Percentiles rank a stretch among this genome's conserved stretches.
phyloP scores from a whole-genome alignment of 2,113 vertebrate genomes.

The Cettia cetti region DNA sequence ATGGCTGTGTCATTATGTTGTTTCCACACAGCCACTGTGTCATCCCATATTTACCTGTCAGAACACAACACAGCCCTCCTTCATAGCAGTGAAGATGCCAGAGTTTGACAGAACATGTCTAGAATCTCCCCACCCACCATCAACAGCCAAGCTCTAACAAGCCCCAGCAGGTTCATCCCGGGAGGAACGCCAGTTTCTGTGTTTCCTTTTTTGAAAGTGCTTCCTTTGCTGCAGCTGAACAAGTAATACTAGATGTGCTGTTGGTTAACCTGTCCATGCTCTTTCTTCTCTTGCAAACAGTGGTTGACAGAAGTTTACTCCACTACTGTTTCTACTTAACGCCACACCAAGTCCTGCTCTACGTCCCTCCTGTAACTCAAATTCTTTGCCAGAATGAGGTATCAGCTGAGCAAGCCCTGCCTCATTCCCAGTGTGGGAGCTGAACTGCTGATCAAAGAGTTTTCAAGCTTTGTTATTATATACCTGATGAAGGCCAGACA shows the following conservation, averaged over 20 bases:
- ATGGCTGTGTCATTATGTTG: neutral
- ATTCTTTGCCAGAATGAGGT: neutral
- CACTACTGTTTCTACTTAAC: neutral
- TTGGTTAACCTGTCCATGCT: slow-evolving; percentile 46
- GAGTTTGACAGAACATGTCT: neutral
- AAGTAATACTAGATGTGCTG: slow-evolving; percentile 16
- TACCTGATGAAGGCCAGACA: neutral
- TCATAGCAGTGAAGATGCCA: neutral
- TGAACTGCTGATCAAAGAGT: slow-evolving; percentile 16
- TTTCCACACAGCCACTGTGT: neutral
- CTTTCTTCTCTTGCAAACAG: neutral
- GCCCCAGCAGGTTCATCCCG: neutral
- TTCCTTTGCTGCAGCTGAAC: slow-evolving; percentile 38
- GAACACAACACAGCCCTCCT: neutral
- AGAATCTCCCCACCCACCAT: slow-evolving; percentile 3
- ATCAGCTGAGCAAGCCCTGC: slow-evolving; percentile 14
- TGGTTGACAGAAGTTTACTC: neutral
- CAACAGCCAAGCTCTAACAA: neutral
- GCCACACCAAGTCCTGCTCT: neutral
- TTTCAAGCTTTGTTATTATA: neutral
- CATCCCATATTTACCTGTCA: neutral
- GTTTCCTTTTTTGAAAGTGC: slow-evolving; percentile 27
- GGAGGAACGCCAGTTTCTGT: slow-evolving; percentile 31
- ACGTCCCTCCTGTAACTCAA: neutral
- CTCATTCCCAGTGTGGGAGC: neutral